Evolutionary conservation across 2,888 invertebrate species (phyloP), one percentile per base, ranked within the genome.

Genomic region (Cynaeus angustus): DNA sequence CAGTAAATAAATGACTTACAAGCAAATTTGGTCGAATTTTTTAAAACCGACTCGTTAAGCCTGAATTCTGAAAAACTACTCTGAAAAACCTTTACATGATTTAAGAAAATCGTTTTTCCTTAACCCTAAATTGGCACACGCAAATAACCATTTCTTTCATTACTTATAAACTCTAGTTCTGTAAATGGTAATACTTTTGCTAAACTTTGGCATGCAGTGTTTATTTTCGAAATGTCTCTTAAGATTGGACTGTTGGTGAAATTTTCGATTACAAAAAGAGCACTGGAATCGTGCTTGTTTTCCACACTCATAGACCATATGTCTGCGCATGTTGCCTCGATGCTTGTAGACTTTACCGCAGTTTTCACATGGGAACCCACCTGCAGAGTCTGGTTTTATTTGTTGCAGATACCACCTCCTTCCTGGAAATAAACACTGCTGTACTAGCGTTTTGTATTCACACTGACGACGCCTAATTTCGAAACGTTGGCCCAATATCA

Each of bases 281-380:
- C 86, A 85, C 66, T 82, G 81, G 78, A 84, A 84, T 75, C 81
- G 81, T 67, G 85, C 85, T 66, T 82, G 81, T 75, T 84, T 84
- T 66, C 85, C 85, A 77, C 85, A 85, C 87, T 91, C 93, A 83
- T 89, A 90, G 84, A 91, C 89, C 81, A 89, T 88, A 84, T 92
- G 91, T 41, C 91, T 87, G 83, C 91, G 91, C 79, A 94, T 87
- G 72, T 92, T 93, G 77, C 92, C 92, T 82, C 92, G 92, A 85
- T 91, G 91, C 86, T 91, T 92, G 88, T 95, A 95, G 78, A 91
- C 89, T 87, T 94, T 95, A 75, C 93, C 92, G 85, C 95, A 95
- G 79, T 88, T 88, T 79, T 88, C 89, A 86, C 92, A 92, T 71
- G 85, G 83, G 76, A 80, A 82, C 75, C 82, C 82, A 74, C 74